Evolutionary conservation across 2,113 vertebrate species (phyloP), one percentile per base, ranked within the genome.

Genomic region (Osmerus eperlanus): DNA sequence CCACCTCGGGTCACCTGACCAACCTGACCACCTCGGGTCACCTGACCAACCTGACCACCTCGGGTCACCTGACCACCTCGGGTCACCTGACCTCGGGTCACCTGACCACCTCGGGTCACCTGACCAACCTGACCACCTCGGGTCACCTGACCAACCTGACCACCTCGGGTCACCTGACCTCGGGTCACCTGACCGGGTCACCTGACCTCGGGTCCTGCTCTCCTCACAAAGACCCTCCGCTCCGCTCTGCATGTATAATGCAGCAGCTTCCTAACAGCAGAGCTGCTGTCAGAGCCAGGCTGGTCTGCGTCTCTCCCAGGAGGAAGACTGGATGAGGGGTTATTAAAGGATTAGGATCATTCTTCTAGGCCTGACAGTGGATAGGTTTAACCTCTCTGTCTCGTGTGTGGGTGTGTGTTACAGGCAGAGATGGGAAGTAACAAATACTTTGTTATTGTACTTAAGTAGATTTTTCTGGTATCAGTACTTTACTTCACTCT

Each of bases 261-360:
- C 72, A 66, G 0, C 77, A 52, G 15, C 77, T 76, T 62, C 9
- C 19, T 64, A 47, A 72, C 79, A 47, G 41, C 41, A 47, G 41
- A 0, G 32, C 79, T 71, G 70, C n/a, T 59, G 81, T 60, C 71
- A 70, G 73, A 78, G 73, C 77, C 77, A 81, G 78, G 81, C 85
- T 81, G 77, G 76, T 2, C 41, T 7, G 2, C 41, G 0, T 1
- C 7, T 12, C 41, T 47, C 41, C 7, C 58, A 36, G 19, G 69
- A 78, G 78, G 66, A 87, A 87, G 86, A 82, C 84, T 87, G 87
- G 68, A 87, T 86, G 19, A 71, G 71, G 65, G 77, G 78, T 81
- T 90, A 87, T 89, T 88, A 88, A 78, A 77, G 78, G 83, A 84
- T 86, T 77, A 86, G 81, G 65, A 78, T 66, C 81, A 86, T 86